A percentile compares a stretch with the other conserved stretches of the same genome.
Conservation (phyloP, 2,797 vertebrate genomes). For the Ciconia nigra region DNA sequence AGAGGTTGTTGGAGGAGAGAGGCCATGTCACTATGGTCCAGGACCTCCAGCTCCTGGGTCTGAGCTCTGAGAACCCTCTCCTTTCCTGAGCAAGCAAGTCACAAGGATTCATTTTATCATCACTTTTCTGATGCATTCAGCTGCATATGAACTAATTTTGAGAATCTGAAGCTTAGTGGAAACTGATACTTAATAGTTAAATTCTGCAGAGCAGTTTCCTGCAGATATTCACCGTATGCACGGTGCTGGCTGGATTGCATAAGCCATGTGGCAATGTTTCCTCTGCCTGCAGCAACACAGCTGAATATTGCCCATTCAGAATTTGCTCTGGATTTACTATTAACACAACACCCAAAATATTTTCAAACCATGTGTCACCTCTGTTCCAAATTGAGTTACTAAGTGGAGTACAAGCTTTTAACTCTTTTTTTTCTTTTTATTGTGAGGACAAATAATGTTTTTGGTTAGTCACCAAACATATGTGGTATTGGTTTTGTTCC, state of each 20-base stretch:
- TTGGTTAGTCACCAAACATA: conserved; percentile 31
- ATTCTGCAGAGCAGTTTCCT: not conserved
- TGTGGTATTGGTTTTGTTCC: conserved; percentile 33
- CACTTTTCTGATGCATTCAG: not conserved
- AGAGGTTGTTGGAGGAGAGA: not conserved
- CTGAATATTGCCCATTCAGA: not conserved
- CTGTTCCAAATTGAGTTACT: not conserved
- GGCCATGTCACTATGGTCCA: fast-evolving
- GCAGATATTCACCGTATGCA: not conserved
- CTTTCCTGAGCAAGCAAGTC: not conserved
- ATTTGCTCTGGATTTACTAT: not conserved
- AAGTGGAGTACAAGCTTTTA: not conserved
- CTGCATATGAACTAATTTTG: not conserved
- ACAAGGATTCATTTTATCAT: not conserved
- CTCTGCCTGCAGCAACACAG: conserved; percentile 3
- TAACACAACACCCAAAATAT: not conserved
- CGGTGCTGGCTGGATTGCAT: not conserved
- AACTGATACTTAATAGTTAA: not conserved
- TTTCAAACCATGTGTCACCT: not conserved
- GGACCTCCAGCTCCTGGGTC: not conserved
- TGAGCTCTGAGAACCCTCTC: not conserved
- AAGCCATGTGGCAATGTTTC: not conserved
- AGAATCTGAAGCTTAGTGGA: not conserved
- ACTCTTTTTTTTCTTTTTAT: not conserved
- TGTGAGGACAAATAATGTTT: not conserved